A percentile compares a stretch with the other conserved stretches of the same genome.
Conservation (phyloP, 2,888 invertebrate genomes). For the Drosophila prolongata region DNA sequence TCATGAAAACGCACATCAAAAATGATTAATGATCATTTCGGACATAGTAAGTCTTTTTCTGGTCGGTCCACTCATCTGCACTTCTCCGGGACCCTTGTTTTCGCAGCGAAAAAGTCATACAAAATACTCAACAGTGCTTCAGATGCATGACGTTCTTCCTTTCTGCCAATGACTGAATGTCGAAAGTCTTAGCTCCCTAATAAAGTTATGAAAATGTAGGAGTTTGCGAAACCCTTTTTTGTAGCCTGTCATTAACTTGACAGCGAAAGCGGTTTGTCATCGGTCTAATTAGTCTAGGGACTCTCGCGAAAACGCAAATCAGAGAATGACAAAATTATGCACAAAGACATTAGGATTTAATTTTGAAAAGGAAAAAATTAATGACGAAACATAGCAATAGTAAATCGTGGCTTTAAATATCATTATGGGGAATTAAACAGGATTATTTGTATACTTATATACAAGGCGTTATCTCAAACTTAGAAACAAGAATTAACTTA, state of each 20-base stretch:
- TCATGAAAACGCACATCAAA: conserved; percentile 33
- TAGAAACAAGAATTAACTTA: not conserved
- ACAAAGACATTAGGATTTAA: not conserved
- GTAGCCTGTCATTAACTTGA: conserved; percentile 29
- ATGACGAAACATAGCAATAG: no score
- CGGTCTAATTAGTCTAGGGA: conserved; percentile 26
- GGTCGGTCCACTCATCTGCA: not conserved
- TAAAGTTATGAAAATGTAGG: conserved; percentile 38
- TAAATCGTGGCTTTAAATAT: no score
- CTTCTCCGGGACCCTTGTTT: not conserved
- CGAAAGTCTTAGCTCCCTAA: conserved; percentile 3
- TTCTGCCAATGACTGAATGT: conserved; percentile 5
- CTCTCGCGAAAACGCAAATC: conserved; percentile 22
- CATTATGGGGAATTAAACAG: no score
- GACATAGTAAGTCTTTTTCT: not conserved
- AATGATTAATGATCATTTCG: conserved; percentile 68
- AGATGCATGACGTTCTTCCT: not conserved
- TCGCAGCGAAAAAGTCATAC: conserved; percentile 23
- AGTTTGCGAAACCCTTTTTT: conserved; percentile 24
- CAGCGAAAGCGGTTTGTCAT: conserved; percentile 43
- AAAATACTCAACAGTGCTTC: conserved; percentile 10
- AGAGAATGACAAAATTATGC: conserved; percentile 4
- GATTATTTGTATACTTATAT: no score
- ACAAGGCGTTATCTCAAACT: not conserved
- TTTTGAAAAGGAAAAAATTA: not conserved